These are phyloP conservation scores for Onychorhynchus coronatus DNA, from an alignment of 2,113 vertebrate species.

Conservation along the genomic window DNA sequence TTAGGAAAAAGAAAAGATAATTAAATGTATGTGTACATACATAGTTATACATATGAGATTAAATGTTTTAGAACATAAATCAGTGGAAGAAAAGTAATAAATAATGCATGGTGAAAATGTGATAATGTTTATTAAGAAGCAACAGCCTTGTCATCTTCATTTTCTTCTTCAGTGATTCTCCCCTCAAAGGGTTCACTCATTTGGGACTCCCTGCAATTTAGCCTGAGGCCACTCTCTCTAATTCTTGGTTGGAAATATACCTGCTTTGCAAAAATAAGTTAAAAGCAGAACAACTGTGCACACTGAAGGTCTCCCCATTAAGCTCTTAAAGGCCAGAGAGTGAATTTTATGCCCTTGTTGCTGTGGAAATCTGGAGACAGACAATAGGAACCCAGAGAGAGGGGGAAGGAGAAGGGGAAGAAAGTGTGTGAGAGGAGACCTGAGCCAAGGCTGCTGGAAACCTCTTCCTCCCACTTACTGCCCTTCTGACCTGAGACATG, in stretches of 20 bases:
- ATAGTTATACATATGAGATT: slow-evolving; percentile 71
- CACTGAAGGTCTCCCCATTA: slow-evolving; percentile 59
- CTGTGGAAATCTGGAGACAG: not conserved
- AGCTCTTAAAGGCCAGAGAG: slow-evolving; percentile 51
- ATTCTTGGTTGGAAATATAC: slow-evolving; percentile 75
- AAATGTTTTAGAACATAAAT: slow-evolving; percentile 77
- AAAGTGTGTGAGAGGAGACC: not conserved
- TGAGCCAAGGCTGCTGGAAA: not conserved
- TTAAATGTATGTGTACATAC: slow-evolving; percentile 46
- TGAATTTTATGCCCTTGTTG: slow-evolving; percentile 16
- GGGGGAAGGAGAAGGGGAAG: not conserved
- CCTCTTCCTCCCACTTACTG: not conserved
- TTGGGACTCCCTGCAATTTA: slow-evolving; percentile 75
- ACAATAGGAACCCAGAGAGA: not conserved
- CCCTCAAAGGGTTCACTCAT: slow-evolving; percentile 76
- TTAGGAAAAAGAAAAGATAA: not conserved
- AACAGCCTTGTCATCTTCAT: slow-evolving; percentile 81
- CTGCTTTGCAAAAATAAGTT: slow-evolving; percentile 77
- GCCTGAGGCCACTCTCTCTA: slow-evolving; percentile 76
- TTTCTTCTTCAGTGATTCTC: slow-evolving; percentile 80
- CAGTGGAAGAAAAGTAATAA: slow-evolving; percentile 76
- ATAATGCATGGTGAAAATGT: slow-evolving; percentile 80
- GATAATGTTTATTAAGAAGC: slow-evolving; percentile 85
- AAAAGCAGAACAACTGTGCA: slow-evolving; percentile 68
- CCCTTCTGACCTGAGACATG: not conserved